Percentiles rank a stretch among this genome's conserved stretches.
These are phyloP conservation scores for Branchellion lobata DNA, from an alignment of 2,888 invertebrate species.

Conservation along the genomic window DNA sequence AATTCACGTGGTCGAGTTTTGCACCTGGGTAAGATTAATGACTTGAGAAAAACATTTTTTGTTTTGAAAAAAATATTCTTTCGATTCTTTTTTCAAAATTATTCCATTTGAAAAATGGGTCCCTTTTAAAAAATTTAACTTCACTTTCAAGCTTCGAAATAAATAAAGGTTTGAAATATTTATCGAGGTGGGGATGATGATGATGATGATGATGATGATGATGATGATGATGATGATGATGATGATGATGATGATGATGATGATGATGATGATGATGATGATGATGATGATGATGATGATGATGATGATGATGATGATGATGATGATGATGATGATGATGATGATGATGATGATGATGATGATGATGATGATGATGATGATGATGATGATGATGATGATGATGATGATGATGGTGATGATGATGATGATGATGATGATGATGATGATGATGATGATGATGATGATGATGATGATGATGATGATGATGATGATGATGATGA, in stretches of 20 bases:
- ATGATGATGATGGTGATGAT: constrained; percentile 22
- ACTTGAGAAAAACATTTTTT: too few species aligned
- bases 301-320: constrained; percentile 8
- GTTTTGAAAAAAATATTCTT: too few species aligned
- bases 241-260: constrained; percentile 28
- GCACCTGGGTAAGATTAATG: too few species aligned
- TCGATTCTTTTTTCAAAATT: too few species aligned
- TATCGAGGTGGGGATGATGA: constrained; percentile 12
- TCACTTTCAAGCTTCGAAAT: too few species aligned
- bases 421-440: constrained; percentile 31
- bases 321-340: constrained; percentile 17
- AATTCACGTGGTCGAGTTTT: too few species aligned
- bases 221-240: constrained; percentile 31
- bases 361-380: constrained; percentile 21
- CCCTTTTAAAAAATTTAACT: too few species aligned
- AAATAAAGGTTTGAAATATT: too few species aligned
- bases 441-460: constrained; percentile 28
- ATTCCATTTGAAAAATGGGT: too few species aligned
- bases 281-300: neutral
- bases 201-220: constrained; percentile 30
- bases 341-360: neutral
- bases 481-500: too few species aligned
- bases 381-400: constrained; percentile 8
- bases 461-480: constrained; percentile 22
- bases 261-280: constrained; percentile 8